Evolutionary conservation across 2,113 vertebrate species (phyloP).

Genomic region (Neopipo cinnamomea): DNA sequence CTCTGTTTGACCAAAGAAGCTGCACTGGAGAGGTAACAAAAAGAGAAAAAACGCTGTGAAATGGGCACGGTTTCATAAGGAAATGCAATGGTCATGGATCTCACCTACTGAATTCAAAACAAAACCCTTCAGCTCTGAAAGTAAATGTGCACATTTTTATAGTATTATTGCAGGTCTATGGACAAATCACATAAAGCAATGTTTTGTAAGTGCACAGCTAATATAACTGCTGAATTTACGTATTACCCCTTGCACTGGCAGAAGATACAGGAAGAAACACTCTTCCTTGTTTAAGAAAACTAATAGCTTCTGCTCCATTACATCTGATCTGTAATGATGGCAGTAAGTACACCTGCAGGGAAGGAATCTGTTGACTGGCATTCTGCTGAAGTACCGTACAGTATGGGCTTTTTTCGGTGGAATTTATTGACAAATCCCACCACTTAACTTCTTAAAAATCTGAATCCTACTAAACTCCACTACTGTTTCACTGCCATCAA

Average conservation of each 20-base stretch:
- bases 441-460: slow-evolving; percentile 76
- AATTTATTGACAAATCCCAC: slow-evolving; percentile 78
- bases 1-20: background rate
- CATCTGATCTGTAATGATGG: slow-evolving; percentile 77
- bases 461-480: slow-evolving; percentile 67
- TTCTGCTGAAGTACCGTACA: slow-evolving; percentile 51
- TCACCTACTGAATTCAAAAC: slow-evolving; percentile 24
- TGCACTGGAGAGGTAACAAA: background rate
- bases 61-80: background rate
- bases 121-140: slow-evolving; percentile 50
- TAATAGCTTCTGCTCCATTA: slow-evolving; percentile 82
- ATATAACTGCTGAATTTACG: slow-evolving; percentile 55
- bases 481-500: slow-evolving; percentile 54
- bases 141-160: slow-evolving; percentile 36
- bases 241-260: slow-evolving; percentile 42
- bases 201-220: slow-evolving; percentile 46
- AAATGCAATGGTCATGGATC: background rate
- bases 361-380: slow-evolving; percentile 73
- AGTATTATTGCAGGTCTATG: slow-evolving; percentile 26
- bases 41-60: background rate
- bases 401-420: background rate
- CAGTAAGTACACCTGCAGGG: slow-evolving; percentile 69
- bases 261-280: slow-evolving; percentile 59
- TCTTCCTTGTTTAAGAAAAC: slow-evolving; percentile 76
- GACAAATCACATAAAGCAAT: slow-evolving; percentile 22